Conservation (phyloP, 1,140 invertebrate species). For the Centruroides sculpturatus region DNA sequence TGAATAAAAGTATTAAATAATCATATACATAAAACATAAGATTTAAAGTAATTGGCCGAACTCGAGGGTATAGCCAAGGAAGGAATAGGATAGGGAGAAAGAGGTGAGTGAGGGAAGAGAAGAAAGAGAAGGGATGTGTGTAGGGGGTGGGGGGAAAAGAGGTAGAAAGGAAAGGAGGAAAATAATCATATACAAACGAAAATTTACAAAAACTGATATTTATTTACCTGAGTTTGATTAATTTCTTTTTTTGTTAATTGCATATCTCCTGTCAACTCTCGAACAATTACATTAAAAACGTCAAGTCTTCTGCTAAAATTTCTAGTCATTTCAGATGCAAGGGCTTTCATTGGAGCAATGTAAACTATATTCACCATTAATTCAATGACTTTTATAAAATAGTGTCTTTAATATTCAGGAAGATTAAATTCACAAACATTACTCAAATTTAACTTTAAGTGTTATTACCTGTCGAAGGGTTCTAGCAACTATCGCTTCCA, state of each 20-base stretch:
- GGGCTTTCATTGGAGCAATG: constrained; percentile 97
- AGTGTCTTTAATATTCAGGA: no score
- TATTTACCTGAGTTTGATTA: constrained; percentile 61
- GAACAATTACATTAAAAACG: constrained; percentile 62
- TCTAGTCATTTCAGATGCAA: constrained; percentile 94
- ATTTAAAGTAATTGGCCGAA: no score
- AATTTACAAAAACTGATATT: not conserved
- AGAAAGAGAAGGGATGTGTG: no score
- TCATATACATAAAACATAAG: no score
- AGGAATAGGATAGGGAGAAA: no score
- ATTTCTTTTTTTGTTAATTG: constrained; percentile 91
- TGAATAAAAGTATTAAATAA: not conserved
- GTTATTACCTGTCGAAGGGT: constrained; percentile 63
- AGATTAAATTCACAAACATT: no score
- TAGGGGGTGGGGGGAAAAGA: no score
- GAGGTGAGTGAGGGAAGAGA: no score
- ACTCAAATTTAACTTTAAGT: not conserved
- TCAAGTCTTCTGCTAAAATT: constrained; percentile 75
- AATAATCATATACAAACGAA: not conserved
- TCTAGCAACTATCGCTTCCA: constrained; percentile 91
- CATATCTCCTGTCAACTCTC: constrained; percentile 96
- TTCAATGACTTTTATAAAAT: no score
- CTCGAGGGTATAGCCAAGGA: no score
- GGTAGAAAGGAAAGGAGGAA: no score
- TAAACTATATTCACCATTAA: constrained; percentile 62